Base-by-base conservation (phyloP, 1,140 invertebrate genomes). In the Cecropterus lyciades region DNA sequence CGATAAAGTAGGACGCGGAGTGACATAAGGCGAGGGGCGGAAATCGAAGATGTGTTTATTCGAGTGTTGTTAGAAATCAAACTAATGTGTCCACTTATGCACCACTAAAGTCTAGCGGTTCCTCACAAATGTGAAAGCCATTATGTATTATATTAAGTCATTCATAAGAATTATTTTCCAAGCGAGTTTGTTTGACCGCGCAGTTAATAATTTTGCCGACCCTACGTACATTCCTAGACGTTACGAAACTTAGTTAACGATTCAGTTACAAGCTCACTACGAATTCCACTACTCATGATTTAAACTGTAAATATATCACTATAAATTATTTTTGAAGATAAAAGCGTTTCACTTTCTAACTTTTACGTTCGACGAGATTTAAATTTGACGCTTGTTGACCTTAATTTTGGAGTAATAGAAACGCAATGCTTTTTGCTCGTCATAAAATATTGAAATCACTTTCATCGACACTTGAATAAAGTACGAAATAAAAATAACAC, bases 41-140 rank as follows among this genome's bases (percentile, higher is more conserved):
- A 30, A 30, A 30, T 30, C 3, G 27, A 8, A 30, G 27, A 30
- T 30, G 27, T 8, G 3, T 65, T 27, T 8, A 33, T 59, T 56
- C 64, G 15, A 69, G 24, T 68, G 55, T 53, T 53, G 24, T 57
- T 69, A 65, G 63, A 72, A 73, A 72, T 63, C 46, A 64, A 69
- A 14, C 43, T 14, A 16, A 15, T 45, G 42, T 43, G 13, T 45
- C 27, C n/a, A n/a, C 49, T 52, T 30, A 42, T 42, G 37, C 53
- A 42, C 53, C 20, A 45, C 55, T 15, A 24, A 46, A 59, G 55
- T 59, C 14, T 46, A 33, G 42, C 20, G 15, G 20, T 30, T 17
- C 14, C 42, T 57, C 55, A 15, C 20, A 30, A 45, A 57, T 46
- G 55, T 57, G 55, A 57, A 57, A 57, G 55, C 40, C 24, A 45